These are phyloP conservation scores for Hemibagrus guttatus DNA, from an alignment of 2,797 vertebrate species.

Conservation along the genomic window DNA sequence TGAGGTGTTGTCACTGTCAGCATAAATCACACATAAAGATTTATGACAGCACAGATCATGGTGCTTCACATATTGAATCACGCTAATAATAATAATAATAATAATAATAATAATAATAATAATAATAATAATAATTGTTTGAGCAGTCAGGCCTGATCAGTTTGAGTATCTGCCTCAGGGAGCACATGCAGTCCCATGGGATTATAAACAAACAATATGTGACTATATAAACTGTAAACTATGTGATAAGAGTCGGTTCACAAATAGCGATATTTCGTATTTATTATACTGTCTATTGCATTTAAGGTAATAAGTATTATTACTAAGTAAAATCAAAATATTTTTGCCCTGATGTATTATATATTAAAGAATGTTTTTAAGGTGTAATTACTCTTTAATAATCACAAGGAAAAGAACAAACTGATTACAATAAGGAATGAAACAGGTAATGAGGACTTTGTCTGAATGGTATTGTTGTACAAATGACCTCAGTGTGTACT, in stretches of 20 bases:
- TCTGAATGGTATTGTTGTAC: neutral
- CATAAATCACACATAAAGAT: neutral
- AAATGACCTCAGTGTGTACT: neutral
- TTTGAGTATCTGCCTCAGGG: neutral
- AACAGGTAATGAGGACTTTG: neutral
- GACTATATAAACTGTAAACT: too few relatives aligned
- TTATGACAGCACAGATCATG: neutral
- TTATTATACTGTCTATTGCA: neutral
- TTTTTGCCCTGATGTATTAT: neutral
- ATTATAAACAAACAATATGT: too few relatives aligned
- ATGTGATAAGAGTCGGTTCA: neutral
- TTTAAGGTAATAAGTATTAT: neutral
- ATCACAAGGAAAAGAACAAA: neutral
- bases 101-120: neutral
- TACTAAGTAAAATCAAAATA: too few relatives aligned
- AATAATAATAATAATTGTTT: neutral
- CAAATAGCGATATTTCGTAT: neutral
- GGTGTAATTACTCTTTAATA: neutral
- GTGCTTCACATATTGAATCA: neutral
- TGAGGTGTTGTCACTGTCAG: neutral
- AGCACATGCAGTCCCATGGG: neutral
- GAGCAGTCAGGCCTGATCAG: neutral
- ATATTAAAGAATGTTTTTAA: too few relatives aligned
- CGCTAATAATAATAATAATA: too few relatives aligned
- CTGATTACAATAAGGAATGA: neutral